Evolutionary conservation across 2,888 invertebrate species (phyloP).

Genomic region (Argyresthia goedartella): DNA sequence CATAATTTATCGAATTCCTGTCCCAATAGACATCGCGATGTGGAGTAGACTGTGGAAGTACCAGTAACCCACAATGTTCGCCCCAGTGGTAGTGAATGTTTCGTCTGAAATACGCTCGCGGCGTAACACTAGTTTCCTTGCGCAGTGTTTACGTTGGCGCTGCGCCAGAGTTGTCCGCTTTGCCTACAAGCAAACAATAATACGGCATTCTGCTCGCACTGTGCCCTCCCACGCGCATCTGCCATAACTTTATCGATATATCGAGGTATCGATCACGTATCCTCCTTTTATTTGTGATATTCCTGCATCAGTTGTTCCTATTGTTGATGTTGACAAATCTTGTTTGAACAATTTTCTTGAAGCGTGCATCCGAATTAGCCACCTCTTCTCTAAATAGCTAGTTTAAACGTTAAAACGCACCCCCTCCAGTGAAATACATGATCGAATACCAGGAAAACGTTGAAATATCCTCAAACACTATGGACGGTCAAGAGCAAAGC

Average conservation of each 20-base stretch:
- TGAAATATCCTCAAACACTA: background rate
- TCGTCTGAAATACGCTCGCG: constrained; percentile 68
- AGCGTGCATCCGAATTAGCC: background rate
- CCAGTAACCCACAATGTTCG: constrained; percentile 67
- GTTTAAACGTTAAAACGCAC: too few relatives aligned
- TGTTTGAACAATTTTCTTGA: background rate
- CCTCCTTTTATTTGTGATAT: constrained; percentile 49
- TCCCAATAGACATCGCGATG: too few relatives aligned
- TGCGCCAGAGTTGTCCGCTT: constrained; percentile 58
- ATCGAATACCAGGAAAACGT: background rate
- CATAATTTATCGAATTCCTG: too few relatives aligned
- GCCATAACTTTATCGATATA: constrained; percentile 36
- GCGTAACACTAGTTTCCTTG: constrained; percentile 71
- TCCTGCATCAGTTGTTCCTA: constrained; percentile 24
- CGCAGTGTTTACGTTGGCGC: constrained; percentile 66
- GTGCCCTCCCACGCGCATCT: constrained; percentile 36
- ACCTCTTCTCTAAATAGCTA: background rate
- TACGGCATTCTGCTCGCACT: constrained; percentile 28
- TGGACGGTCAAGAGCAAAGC: background rate
- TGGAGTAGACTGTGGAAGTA: too few relatives aligned
- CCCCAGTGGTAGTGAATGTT: constrained; percentile 67
- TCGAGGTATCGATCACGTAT: constrained; percentile 47
- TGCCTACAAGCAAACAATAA: constrained; percentile 51
- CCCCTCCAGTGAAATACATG: background rate
- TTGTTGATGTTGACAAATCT: constrained; percentile 23